Conservation (phyloP, 2,888 invertebrate genomes). For the Nycteola revayana region DNA sequence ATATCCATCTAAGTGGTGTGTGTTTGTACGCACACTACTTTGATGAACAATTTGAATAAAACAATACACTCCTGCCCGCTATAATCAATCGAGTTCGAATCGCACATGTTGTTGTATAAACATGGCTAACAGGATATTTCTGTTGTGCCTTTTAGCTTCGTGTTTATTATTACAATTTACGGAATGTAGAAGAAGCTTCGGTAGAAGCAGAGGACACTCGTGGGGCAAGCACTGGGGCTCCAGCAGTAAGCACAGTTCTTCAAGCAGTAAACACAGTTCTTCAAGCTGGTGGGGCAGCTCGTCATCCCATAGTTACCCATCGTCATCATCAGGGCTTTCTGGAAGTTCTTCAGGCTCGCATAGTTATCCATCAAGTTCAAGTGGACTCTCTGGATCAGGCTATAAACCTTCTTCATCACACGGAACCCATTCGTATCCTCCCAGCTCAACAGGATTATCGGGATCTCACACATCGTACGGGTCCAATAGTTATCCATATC, state of each 20-base stretch:
- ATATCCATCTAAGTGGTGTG: no score
- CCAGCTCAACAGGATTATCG: background rate
- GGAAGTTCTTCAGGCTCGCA: slow-evolving; percentile 1
- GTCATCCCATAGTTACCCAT: slow-evolving; percentile 9
- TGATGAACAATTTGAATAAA: slow-evolving; percentile 6
- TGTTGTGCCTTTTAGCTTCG: slow-evolving; percentile 57
- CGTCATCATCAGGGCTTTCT: slow-evolving; percentile 10
- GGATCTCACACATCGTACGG: background rate
- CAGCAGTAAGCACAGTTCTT: slow-evolving; percentile 8
- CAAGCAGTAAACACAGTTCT: slow-evolving; percentile 11
- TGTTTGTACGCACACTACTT: slow-evolving; percentile 15
- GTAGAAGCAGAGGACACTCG: slow-evolving; percentile 30
- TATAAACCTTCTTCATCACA: slow-evolving; percentile 1
- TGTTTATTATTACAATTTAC: slow-evolving; percentile 42
- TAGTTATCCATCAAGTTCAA: slow-evolving; percentile 7
- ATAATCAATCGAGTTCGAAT: slow-evolving; percentile 33
- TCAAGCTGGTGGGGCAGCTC: background rate
- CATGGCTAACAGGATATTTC: slow-evolving; percentile 58
- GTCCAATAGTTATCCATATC: slow-evolving; percentile 1
- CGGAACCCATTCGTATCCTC: slow-evolving; percentile 8
- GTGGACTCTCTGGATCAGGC: slow-evolving; percentile 3
- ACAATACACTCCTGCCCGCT: slow-evolving; percentile 1
- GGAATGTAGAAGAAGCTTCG: slow-evolving; percentile 38
- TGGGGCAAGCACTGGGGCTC: slow-evolving; percentile 22
- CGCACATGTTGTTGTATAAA: slow-evolving; percentile 26